Conservation (phyloP, 2,888 invertebrate genomes). For the Amiota minor region DNA sequence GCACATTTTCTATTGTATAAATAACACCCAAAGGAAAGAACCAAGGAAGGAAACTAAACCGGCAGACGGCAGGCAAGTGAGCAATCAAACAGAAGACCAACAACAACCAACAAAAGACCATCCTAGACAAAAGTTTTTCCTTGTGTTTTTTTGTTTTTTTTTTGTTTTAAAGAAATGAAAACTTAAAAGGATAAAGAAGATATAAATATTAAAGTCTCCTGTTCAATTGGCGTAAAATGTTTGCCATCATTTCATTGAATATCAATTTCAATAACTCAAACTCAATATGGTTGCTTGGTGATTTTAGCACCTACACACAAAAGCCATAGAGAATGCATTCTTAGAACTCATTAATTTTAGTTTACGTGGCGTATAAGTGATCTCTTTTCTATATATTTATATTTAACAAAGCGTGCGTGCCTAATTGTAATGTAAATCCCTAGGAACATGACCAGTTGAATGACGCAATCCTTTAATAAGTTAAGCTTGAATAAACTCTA, state of each 20-base stretch:
- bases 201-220: too few relatives aligned
- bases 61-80: background rate
- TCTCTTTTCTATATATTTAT: background rate
- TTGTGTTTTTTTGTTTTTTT: background rate
- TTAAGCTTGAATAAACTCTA: conserved; percentile 15
- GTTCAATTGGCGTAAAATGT: too few relatives aligned
- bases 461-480: conserved; percentile 20
- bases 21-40: conserved; percentile 21
- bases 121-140: too few relatives aligned
- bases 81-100: background rate
- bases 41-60: background rate
- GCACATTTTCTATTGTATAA: conserved; percentile 5
- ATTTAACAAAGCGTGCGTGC: background rate
- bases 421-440: conserved; percentile 26
- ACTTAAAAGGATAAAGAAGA: background rate
- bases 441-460: background rate
- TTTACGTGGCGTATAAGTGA: background rate
- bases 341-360: background rate
- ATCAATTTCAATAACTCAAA: background rate
- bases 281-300: background rate
- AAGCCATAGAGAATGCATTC: too few relatives aligned
- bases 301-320: too few relatives aligned
- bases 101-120: background rate
- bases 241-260: background rate
- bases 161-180: background rate